Percentiles rank a stretch among this genome's conserved stretches.
Conservation (phyloP, 2,113 vertebrate species). For the Corythaeola cristata region DNA sequence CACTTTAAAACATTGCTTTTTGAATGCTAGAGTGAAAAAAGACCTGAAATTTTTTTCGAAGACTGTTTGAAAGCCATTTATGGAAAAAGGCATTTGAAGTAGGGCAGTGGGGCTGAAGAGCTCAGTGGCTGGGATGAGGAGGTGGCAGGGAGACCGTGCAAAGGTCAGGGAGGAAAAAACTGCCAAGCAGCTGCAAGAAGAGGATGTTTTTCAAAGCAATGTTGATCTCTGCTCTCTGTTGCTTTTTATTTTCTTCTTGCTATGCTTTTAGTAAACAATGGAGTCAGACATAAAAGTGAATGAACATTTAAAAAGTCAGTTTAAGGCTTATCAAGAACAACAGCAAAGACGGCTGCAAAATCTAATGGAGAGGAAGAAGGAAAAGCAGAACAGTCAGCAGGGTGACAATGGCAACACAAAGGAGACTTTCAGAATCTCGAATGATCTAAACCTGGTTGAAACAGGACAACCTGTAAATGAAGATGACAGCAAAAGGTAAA, state of each 20-base stretch:
- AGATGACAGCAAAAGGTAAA: constrained; percentile 74
- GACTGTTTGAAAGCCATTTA: neutral
- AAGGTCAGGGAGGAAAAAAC: neutral
- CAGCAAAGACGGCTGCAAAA: constrained; percentile 78
- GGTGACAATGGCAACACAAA: neutral
- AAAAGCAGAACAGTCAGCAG: constrained; percentile 44
- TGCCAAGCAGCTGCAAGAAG: neutral
- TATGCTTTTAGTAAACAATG: constrained; percentile 63
- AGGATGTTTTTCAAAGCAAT: neutral
- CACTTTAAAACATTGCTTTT: neutral
- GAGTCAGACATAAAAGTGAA: constrained; percentile 59
- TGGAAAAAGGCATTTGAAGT: neutral
- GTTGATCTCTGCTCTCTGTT: neutral
- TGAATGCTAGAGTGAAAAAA: neutral
- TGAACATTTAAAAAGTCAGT: constrained; percentile 81
- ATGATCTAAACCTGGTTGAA: constrained; percentile 69
- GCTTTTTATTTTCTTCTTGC: neutral
- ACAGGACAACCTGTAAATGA: neutral
- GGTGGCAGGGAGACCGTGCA: neutral
- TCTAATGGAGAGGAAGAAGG: constrained; percentile 75
- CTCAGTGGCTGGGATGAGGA: neutral
- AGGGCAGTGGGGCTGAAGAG: neutral
- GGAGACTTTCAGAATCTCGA: neutral
- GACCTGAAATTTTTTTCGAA: fast-evolving
- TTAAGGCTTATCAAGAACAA: constrained; percentile 86